Base-by-base conservation (phyloP, 1,140 invertebrate species). In the Drosophila repleta region DNA sequence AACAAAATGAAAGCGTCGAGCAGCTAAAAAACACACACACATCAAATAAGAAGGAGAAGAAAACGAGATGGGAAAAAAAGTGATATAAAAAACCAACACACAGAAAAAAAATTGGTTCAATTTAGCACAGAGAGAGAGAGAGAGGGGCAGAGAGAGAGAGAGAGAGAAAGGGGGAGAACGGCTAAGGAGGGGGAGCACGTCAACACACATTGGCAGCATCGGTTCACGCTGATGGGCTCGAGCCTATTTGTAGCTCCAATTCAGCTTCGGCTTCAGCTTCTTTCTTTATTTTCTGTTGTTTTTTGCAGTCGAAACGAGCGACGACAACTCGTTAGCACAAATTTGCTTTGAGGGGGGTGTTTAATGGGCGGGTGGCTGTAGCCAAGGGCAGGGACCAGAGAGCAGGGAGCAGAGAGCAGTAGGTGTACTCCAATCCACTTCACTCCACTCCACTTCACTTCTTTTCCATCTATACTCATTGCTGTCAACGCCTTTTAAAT, bases 61-160 rank as follows among this genome's bases (percentile, higher is more conserved):
- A 41, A 41, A 20, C 24, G n/a, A 61, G 45, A 4, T 18, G 39
- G 18, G 15, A n/a, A 51, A 48, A 66, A 67, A 67, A 73, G 61
- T 60, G 46, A 61, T 61, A 61, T 58, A 49, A 39, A 67, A 58
- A 61, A 69, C 52, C 49, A 18, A 78, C 13, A 41, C 39, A 43
- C 39, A 41, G 6, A 10, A 43, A 76, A 76, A 83, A 85, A 85
- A 85, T 85, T 85, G 82, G 82, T 85, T 85, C 82, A 85, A 85
- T 85, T 85, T 85, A 72, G 82, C 78, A 82, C 82, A 87, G 81
- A 87, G 82, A 82, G n/a, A n/a, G n/a, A n/a, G n/a, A n/a, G n/a
- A n/a, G n/a, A n/a, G n/a, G n/a, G n/a, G n/a, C n/a, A n/a, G n/a
- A n/a, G n/a, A n/a, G n/a, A n/a, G n/a, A n/a, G n/a, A n/a, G n/a